Conservation (phyloP, 2,113 vertebrate species). For the Ia io region DNA sequence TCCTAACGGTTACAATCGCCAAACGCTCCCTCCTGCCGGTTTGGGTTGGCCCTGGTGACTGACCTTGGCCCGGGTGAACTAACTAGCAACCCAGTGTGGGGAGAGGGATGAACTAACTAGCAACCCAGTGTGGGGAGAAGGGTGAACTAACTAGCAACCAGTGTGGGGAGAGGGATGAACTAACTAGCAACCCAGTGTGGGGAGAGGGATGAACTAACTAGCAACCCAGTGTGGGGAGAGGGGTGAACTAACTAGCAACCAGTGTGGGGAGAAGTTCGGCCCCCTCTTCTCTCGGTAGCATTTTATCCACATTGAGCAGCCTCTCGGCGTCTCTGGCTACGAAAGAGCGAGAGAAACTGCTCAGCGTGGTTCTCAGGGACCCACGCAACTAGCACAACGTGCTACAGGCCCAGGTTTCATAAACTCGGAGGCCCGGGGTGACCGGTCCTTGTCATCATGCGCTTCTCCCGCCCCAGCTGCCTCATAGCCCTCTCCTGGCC, state of each 20-base stretch:
- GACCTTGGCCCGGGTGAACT: not conserved
- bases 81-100: not conserved
- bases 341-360: not conserved
- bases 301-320: not conserved
- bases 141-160: too few species aligned
- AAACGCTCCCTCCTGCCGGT: not conserved
- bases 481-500: not conserved
- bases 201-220: too few species aligned
- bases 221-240: too few species aligned
- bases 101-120: not conserved
- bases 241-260: too few species aligned
- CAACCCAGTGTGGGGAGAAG: not conserved
- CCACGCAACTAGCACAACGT: not conserved
- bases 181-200: too few species aligned
- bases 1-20: too few species aligned
- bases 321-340: not conserved
- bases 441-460: not conserved
- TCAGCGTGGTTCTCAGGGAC: not conserved
- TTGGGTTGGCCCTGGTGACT: not conserved
- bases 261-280: not conserved
- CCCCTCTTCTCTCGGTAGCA: not conserved
- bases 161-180: too few species aligned
- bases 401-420: not conserved
- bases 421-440: not conserved
- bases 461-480: fast-evolving